Base-by-base conservation (phyloP, 2,113 vertebrate genomes). In the Corydoras maculifer region DNA sequence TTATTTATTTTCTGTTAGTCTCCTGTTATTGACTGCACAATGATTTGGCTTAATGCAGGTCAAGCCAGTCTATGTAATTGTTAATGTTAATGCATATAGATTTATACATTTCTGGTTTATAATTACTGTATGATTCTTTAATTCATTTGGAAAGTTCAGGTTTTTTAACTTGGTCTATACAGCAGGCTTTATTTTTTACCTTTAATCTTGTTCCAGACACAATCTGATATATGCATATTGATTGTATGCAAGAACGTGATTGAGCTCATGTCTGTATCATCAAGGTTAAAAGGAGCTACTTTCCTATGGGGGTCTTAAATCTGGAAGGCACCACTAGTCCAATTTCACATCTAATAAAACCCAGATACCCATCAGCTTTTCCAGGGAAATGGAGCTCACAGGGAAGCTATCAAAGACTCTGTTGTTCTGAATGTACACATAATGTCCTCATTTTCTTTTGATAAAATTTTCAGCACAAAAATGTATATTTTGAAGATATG, bases 391-490 rank as follows among this genome's bases (percentile, higher is more conserved):
- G 9, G 65, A 75, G 74, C 72, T 75, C 68, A 18, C 29, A n/a
- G 72, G 64, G 72, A 70, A 58, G 53, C 72, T 12, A 50, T 78
- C 59, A 64, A 60, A 60, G 18, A 25, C 18, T 25, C 18, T 25
- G 18, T 25, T 25, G 18, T 31, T 64, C 70, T 62, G 51, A 57
- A 65, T 62, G 68, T 30, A 53, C 15, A 9, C 60, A 61, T 64
- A 77, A 77, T 66, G 69, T 72, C 75, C 62, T 65, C n/a, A 77
- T 75, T 77, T 75, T 60, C 53, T 50, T 77, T 51, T 72, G 70
- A 66, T 75, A 77, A 65, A 69, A 49, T 49, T 60, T 73, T 53
- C 58, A 25, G 18, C 58, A 61, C 58, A 18, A 67, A 71, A 62
- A 77, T 73, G 55, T 75, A 58, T 50, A 49, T 69, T 73, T 75